Evolutionary conservation across 2,888 invertebrate species (phyloP), one percentile per base, ranked within the genome.

Genomic region (Leptopilina drosophilae): DNA sequence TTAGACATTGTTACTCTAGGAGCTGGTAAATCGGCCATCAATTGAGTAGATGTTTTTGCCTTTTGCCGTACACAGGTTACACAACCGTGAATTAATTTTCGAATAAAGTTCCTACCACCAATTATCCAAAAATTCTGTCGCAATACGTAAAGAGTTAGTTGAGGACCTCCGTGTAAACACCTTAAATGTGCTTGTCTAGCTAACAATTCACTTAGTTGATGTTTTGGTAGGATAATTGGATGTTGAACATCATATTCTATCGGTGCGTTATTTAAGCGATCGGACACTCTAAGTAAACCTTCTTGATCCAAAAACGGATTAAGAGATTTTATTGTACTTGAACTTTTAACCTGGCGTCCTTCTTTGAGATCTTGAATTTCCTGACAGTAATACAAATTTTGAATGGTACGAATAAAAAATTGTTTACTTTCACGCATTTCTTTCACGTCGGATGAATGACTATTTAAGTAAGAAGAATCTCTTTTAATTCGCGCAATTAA

Each of bases 81-180:
- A 15, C 64, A 64, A 9, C 64, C 64, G 15, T 64, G 64, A 20
- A 64, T 64, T 15, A 64, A n/a, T 56, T 56, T 56, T 5, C 56
- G 56, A 12, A 56, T 56, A 2, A 56, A 56, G 11, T 59, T 26
- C 9, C 15, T 64, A 3, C 33, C 46, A 5, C 79, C 76, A n/a
- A 77, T 59, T n/a, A 79, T 77, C 78, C 79, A 81, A 56, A 77
- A 64, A 5, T 79, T 46, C 64, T 76, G 77, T 11, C 64, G 15
- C 1, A 81, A 42, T 11, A 33, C 4, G 11, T 26, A 49, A 9
- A 78, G 56, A 12, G 81, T 78, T 14, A 77, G 33, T 0, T 56
- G 64, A 3, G 73, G 56, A 20, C 81, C 81, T 6, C 65, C 77
- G 62, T 81, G 81, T 0, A 80, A 49, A 5, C 56, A 56, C n/a